Conservation (phyloP, 2,888 invertebrate species). For the Gastrophysa polygoni region DNA sequence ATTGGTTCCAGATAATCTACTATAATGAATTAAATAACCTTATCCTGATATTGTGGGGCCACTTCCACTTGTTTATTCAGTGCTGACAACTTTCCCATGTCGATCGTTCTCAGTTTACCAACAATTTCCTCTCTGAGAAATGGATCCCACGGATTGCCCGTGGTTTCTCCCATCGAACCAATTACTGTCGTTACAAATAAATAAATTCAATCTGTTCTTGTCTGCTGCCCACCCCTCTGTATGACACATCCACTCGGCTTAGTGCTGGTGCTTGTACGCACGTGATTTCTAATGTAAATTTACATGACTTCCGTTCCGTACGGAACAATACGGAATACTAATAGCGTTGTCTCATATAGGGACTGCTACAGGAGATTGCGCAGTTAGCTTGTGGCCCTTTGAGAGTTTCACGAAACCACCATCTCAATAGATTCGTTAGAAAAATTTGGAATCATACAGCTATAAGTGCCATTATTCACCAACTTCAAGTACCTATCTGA, state of each 20-base stretch:
- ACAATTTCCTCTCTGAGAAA: conserved; percentile 11
- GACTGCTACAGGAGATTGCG: too few relatives aligned
- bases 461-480: too few relatives aligned
- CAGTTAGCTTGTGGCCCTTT: neutral
- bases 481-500: too few relatives aligned
- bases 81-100: conserved; percentile 12
- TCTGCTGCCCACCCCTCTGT: conserved; percentile 11
- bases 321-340: conserved; percentile 13
- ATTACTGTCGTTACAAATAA: conserved; percentile 11
- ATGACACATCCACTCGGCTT: neutral
- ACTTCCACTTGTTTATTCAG: neutral
- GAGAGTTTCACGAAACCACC: too few relatives aligned
- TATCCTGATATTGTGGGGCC: too few relatives aligned
- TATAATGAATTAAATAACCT: too few relatives aligned
- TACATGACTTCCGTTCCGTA: conserved; percentile 30
- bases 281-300: conserved; percentile 29
- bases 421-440: too few relatives aligned
- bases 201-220: conserved; percentile 21
- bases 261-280: conserved; percentile 3
- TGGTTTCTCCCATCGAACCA: conserved; percentile 5
- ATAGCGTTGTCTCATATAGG: too few relatives aligned
- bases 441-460: too few relatives aligned
- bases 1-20: too few relatives aligned
- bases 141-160: conserved; percentile 13
- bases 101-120: conserved; percentile 6